These are phyloP conservation scores for Mormyrus lacerda DNA, from an alignment of 2,113 vertebrate species.

Conservation along the genomic window DNA sequence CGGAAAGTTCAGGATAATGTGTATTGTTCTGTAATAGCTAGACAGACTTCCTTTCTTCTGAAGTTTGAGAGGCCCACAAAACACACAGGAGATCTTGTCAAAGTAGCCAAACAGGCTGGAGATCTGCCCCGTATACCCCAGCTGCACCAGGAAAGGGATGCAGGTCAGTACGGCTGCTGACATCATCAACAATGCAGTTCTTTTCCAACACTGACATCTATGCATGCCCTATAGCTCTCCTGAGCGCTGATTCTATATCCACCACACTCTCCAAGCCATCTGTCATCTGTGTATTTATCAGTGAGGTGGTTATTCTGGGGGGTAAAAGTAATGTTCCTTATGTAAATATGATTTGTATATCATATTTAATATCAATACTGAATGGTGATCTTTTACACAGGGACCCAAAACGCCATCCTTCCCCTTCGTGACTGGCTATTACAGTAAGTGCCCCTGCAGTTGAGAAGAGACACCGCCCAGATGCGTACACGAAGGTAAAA, in stretches of 20 bases:
- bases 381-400: not conserved
- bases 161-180: not conserved
- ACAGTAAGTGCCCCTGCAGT: not conserved
- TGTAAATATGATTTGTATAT: not conserved
- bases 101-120: not conserved
- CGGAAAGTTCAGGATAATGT: not conserved
- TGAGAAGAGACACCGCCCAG: not conserved
- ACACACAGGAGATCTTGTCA: not conserved
- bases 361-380: not conserved
- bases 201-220: not conserved
- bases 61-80: not conserved
- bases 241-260: not conserved
- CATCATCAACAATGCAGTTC: not conserved
- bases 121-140: not conserved
- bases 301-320: not conserved
- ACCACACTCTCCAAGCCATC: not conserved
- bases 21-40: not conserved
- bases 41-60: not conserved
- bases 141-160: not conserved
- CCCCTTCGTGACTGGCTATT: not conserved
- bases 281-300: not conserved
- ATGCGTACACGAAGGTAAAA: not conserved
- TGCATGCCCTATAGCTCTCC: not conserved
- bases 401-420: not conserved
- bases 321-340: not conserved